Evolutionary conservation across 2,888 invertebrate species (phyloP).

Genomic region (Andrena camellia): DNA sequence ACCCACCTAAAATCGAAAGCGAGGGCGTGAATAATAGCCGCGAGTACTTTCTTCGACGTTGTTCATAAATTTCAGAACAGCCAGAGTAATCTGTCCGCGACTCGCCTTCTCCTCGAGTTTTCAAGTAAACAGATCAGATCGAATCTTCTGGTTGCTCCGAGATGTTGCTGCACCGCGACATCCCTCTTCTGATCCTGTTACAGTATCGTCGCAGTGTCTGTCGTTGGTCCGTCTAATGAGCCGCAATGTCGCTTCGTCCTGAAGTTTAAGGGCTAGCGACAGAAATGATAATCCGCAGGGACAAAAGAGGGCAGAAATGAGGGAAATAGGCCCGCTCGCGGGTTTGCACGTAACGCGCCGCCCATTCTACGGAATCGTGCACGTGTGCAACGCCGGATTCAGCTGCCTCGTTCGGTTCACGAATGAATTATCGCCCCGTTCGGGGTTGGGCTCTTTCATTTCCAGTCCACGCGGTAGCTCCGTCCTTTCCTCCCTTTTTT

Average conservation of each 20-base stretch:
- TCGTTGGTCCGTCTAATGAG: neutral
- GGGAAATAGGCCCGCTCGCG: slow-evolving; percentile 62
- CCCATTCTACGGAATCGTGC: slow-evolving; percentile 78
- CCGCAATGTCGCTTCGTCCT: neutral
- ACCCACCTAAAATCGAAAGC: slow-evolving; percentile 5
- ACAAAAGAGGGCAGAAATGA: slow-evolving; percentile 27
- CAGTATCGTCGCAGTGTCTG: neutral
- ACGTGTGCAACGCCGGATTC: slow-evolving; percentile 83
- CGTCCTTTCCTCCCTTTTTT: slow-evolving; percentile 76
- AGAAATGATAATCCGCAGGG: neutral
- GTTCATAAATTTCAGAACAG: slow-evolving; percentile 45
- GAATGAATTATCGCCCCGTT: slow-evolving; percentile 85
- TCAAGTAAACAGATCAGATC: slow-evolving; percentile 40
- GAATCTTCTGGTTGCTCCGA: slow-evolving; percentile 3
- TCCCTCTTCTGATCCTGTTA: neutral
- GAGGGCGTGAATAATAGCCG: slow-evolving; percentile 30
- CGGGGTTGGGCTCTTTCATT: slow-evolving; percentile 84
- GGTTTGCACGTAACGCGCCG: slow-evolving; percentile 71
- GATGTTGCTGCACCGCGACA: neutral
- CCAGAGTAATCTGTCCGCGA: slow-evolving; percentile 4
- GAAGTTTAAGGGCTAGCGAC: neutral
- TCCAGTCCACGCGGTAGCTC: slow-evolving; percentile 82
- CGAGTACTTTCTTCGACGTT: slow-evolving; percentile 27
- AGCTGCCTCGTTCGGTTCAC: slow-evolving; percentile 85
- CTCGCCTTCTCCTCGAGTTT: neutral